Evolutionary conservation across 1,140 invertebrate genomes (phyloP), one percentile per base, ranked within the genome.

Genomic region (Ceratina australensis): DNA sequence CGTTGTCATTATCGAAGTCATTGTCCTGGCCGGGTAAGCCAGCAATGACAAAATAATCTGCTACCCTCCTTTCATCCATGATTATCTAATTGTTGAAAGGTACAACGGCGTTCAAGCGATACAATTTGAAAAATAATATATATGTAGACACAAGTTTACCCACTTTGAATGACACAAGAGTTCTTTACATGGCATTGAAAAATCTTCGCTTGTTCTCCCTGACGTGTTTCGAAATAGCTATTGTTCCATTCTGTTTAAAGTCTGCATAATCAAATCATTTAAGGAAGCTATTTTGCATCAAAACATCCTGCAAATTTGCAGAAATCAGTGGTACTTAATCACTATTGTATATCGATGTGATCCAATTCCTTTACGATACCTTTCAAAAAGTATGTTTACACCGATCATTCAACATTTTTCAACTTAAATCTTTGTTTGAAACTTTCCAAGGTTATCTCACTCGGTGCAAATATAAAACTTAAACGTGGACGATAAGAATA

Each of bases 31-130:
- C 96, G 13, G 97, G 96, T 87, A 99, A 93, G 20, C 98, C 98
- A 89, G 98, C 98, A 54, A 99, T 96, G 75, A 99, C 98, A 94
- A 99, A 99, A 93, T 99, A 99, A 93, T 99, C 96, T 22, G 96
- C 96, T 65, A 97, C 95, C 90, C 95, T 93, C 87, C 95, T 93
- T 86, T 97, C 96, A 87, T 97, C 96, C 96, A 97, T 97, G 80
- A 24, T 60, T 77, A 77, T 22, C 66, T 77, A 54, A 42, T 15
- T 24, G 20, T 50, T 60, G 16, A 47, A 22, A 49, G 50, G 18
- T 13, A 65, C 16, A 61, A 60, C 10, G 22, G n/a, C 50, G 13
- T 64, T 24, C 8, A 42, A 13, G 28, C 10, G 28, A 8, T 18
- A 42, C 7, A 60, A 28, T 42, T 2, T 5, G 12, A 42, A 20